These are phyloP conservation scores for Ecdyonurus torrentis DNA, from an alignment of 2,888 invertebrate species.

Conservation along the genomic window DNA sequence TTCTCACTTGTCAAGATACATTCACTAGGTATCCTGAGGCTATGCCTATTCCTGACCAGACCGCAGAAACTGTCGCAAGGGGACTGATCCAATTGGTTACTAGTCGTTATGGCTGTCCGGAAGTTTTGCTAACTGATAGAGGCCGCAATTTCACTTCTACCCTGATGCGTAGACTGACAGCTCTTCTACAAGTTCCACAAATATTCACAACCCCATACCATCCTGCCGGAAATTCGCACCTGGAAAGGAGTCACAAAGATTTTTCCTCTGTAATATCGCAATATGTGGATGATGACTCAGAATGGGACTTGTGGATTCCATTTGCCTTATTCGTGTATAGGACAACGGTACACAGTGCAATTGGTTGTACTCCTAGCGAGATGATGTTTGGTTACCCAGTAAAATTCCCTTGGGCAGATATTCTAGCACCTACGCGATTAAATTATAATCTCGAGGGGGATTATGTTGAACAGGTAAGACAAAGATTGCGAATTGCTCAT, in stretches of 20 bases:
- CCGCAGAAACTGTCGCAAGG: slow-evolving; percentile 12
- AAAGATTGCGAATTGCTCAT: background rate
- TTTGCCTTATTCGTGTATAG: background rate
- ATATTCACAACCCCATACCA: slow-evolving; percentile 2
- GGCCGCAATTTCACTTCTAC: background rate
- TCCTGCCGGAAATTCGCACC: background rate
- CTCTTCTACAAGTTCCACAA: slow-evolving; percentile 11
- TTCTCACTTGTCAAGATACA: slow-evolving; percentile 14
- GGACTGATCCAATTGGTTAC: background rate
- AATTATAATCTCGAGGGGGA: background rate
- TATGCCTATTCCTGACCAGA: slow-evolving; percentile 15
- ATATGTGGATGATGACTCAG: background rate
- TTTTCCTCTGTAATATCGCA: background rate
- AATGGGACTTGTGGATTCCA: background rate
- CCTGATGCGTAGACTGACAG: slow-evolving; percentile 8
- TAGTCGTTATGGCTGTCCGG: background rate
- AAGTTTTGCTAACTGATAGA: background rate
- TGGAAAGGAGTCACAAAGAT: background rate
- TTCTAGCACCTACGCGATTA: background rate
- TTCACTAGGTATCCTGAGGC: slow-evolving; percentile 15
- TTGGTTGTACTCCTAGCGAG: background rate
- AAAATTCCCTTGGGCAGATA: background rate
- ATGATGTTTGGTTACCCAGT: background rate
- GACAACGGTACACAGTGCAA: background rate
- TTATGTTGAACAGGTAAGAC: background rate